Evolutionary conservation across 2,113 vertebrate species (phyloP), one percentile per base, ranked within the genome.

Genomic region (Theristicus caerulescens): DNA sequence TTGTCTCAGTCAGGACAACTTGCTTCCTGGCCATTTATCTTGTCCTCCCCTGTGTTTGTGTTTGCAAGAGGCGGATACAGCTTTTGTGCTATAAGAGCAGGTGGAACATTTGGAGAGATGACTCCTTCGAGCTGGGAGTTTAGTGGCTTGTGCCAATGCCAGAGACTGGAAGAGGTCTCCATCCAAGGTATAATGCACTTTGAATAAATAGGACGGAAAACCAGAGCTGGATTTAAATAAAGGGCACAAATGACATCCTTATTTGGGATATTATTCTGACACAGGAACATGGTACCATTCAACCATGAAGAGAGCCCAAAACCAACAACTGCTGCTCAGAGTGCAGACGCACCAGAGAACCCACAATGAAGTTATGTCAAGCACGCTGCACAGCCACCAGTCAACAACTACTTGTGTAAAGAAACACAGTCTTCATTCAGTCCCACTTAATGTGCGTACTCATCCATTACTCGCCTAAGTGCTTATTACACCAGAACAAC

Each of bases 61-160:
- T 79, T 94, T 85, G 70, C 70, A 95, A 92, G 91, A 93, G 73
- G 58, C 1, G 10, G 51, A 24, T 91, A 79, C 57, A 79, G 78
- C 27, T 95, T 88, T 86, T 62, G 46, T 27, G 13, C 59, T 59
- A 7, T 71, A 83, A 93, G 71, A 96, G 61, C 59, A 85, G 72
- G 49, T 73, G 52, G 55, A 94, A 92, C 22, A n/a, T 79, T 88
- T 94, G 72, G 72, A 91, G 91, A 96, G 78, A 69, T 91, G 91
- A 95, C 80, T 95, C 94, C 87, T 97, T 95, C 2, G 16, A 94
- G 87, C 78, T 95, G 96, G 94, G 94, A 95, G 90, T 95, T 95
- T 82, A 57, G 65, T 77, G 80, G 51, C 65, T 79, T 95, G 54
- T 76, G 82, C 70, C 74, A 79, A 11, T 83, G 82, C 61, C 67